A percentile compares a stretch with the other conserved stretches of the same genome.
Evolutionary conservation across 2,113 vertebrate species (phyloP).

Genomic region (Poeciliopsis turrubarensis): DNA sequence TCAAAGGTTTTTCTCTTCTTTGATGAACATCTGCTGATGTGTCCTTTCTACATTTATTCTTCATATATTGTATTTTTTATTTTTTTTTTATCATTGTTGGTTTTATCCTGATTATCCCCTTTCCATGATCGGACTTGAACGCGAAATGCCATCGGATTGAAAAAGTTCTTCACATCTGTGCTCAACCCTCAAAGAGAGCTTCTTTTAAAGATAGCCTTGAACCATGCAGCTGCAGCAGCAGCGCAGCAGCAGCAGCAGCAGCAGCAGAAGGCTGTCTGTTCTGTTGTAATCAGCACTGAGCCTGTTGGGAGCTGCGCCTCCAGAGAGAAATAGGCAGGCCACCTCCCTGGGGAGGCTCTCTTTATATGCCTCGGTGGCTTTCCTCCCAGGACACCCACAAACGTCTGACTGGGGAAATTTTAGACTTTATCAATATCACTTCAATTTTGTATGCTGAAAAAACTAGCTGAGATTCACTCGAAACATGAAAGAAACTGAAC

Average conservation of each 20-base stretch:
- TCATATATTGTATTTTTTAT: background rate
- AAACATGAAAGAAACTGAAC: slow-evolving; percentile 1
- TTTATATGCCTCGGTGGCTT: slow-evolving; percentile 60
- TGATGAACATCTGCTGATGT: slow-evolving; percentile 24
- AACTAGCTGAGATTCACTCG: background rate
- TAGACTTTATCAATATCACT: slow-evolving; percentile 51
- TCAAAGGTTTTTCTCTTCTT: slow-evolving; percentile 22
- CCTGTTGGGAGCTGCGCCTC: slow-evolving; percentile 60
- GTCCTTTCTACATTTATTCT: background rate
- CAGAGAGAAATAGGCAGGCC: slow-evolving; percentile 51
- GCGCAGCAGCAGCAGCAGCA: slow-evolving; percentile 45
- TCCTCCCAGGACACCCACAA: slow-evolving; percentile 60
- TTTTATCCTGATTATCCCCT: slow-evolving; percentile 49
- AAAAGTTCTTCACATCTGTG: slow-evolving; percentile 57
- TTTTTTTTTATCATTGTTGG: slow-evolving; percentile 10
- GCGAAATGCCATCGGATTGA: slow-evolving; percentile 64
- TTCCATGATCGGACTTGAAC: slow-evolving; percentile 46
- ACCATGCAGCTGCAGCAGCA: slow-evolving; percentile 56
- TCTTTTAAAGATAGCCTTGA: slow-evolving; percentile 65
- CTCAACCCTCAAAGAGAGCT: slow-evolving; percentile 48
- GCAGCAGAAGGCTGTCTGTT: slow-evolving; percentile 59
- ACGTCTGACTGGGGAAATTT: slow-evolving; percentile 51
- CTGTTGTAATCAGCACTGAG: slow-evolving; percentile 58
- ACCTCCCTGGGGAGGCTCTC: slow-evolving; percentile 59
- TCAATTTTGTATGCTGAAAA: slow-evolving; percentile 4